Evolutionary conservation across 1,140 invertebrate species (phyloP).

Genomic region (Drosophila azteca): DNA sequence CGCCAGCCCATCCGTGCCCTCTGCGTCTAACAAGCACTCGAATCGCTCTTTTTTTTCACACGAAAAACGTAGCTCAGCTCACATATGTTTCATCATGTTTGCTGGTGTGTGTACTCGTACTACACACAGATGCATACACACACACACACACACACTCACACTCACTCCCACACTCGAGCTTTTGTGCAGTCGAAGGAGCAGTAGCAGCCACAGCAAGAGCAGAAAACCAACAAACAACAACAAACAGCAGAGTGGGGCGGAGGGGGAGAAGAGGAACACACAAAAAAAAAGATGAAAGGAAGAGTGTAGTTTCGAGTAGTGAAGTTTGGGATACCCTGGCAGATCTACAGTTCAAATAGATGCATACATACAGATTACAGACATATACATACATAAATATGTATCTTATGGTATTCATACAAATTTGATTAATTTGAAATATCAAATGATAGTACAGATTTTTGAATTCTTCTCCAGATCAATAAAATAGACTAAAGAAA

Average conservation of each 20-base stretch:
- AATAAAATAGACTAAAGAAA: too few relatives aligned
- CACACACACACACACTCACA: constrained; percentile 14
- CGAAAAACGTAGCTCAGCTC: constrained; percentile 48
- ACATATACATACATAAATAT: too few relatives aligned
- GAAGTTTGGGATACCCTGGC: too few relatives aligned
- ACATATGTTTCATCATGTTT: constrained; percentile 46
- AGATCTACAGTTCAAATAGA: too few relatives aligned
- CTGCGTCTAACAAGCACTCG: constrained; percentile 54
- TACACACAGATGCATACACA: constrained; percentile 19
- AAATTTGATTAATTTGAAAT: too few relatives aligned
- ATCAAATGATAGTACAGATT: too few relatives aligned
- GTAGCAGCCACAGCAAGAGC: neutral
- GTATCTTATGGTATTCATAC: too few relatives aligned
- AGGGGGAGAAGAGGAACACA: constrained; percentile 32
- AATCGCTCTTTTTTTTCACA: constrained; percentile 53
- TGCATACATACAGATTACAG: too few relatives aligned
- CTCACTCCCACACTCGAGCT: constrained; percentile 28
- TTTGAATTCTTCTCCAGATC: too few relatives aligned
- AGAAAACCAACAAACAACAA: constrained; percentile 25
- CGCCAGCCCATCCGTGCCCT: constrained; percentile 4
- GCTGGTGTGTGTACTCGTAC: constrained; percentile 13
- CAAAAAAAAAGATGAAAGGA: constrained; percentile 22
- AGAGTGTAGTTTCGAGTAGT: too few relatives aligned
- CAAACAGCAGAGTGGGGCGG: constrained; percentile 10
- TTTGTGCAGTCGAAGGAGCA: constrained; percentile 28